Evolutionary conservation across 2,113 vertebrate species (phyloP).

Genomic region (Phocoena sinus): DNA sequence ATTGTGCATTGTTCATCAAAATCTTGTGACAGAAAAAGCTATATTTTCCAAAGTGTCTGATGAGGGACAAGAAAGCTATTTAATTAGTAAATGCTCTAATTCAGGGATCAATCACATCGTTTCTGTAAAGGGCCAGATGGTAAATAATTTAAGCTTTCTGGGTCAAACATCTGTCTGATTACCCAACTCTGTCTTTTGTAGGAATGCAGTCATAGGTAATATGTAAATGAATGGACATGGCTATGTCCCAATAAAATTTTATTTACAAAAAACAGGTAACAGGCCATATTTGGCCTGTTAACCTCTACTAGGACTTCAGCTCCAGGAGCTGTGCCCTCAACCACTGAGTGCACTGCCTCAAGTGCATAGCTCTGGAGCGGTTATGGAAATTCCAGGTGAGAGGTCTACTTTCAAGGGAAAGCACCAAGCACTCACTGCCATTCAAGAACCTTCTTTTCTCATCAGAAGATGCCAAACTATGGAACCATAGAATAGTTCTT

Average conservation of each 20-base stretch:
- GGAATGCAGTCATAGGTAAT: neutral
- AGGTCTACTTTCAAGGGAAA: neutral
- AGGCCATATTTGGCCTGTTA: neutral
- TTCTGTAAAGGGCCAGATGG: neutral
- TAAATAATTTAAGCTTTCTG: neutral
- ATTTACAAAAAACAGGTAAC: neutral
- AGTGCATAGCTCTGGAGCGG: neutral
- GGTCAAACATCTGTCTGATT: neutral
- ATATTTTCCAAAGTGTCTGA: neutral
- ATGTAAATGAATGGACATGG: neutral
- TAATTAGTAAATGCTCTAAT: neutral
- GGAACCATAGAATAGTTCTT: neutral
- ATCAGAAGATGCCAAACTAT: neutral
- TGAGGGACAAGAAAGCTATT: neutral
- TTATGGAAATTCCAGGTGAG: neutral
- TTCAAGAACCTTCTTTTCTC: neutral
- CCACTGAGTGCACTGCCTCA: neutral
- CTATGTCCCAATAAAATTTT: neutral
- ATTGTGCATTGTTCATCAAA: neutral
- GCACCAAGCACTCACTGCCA: neutral
- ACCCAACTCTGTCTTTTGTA: neutral
- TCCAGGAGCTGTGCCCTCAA: neutral
- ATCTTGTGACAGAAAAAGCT: neutral
- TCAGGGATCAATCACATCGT: neutral
- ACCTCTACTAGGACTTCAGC: neutral